Conservation (phyloP, 2,888 invertebrate genomes). For the Caenorhabditis plicata region DNA sequence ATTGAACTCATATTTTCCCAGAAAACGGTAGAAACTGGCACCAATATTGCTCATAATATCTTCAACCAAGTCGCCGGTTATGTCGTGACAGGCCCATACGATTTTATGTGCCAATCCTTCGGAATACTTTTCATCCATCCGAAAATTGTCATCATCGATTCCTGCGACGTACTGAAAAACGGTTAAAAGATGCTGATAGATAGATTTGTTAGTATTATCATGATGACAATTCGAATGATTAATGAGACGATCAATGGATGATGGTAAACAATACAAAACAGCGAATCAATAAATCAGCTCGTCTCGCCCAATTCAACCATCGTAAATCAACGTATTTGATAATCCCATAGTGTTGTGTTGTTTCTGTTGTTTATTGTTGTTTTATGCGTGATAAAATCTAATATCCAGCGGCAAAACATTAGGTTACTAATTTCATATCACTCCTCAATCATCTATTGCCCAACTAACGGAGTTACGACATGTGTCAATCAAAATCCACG, state of each 20-base stretch:
- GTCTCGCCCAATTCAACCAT: too few species aligned
- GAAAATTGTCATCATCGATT: conserved; percentile 40
- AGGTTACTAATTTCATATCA: too few species aligned
- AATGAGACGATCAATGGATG: conserved; percentile 4
- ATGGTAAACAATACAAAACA: too few species aligned
- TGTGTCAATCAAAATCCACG: too few species aligned
- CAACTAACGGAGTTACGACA: too few species aligned
- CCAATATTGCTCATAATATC: conserved; percentile 42
- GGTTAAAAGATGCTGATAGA: background rate
- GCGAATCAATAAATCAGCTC: too few species aligned
- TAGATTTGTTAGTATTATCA: background rate
- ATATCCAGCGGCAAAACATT: too few species aligned
- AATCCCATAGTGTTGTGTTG: too few species aligned
- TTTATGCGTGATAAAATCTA: too few species aligned
- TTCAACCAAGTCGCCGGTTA: conserved; percentile 45
- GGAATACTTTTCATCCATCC: conserved; percentile 45
- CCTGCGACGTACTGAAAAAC: conserved; percentile 51
- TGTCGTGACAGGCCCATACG: conserved; percentile 56
- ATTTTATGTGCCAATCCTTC: conserved; percentile 52
- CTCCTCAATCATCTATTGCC: too few species aligned
- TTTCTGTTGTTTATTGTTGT: too few species aligned
- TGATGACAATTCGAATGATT: background rate
- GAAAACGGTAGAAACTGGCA: conserved; percentile 47
- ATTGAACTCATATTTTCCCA: conserved; percentile 54
- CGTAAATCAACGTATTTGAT: too few species aligned